A percentile compares a stretch with the other conserved stretches of the same genome.
phyloP scores from a whole-genome alignment of 2,797 vertebrate species.

The Aldrovandia affinis region DNA sequence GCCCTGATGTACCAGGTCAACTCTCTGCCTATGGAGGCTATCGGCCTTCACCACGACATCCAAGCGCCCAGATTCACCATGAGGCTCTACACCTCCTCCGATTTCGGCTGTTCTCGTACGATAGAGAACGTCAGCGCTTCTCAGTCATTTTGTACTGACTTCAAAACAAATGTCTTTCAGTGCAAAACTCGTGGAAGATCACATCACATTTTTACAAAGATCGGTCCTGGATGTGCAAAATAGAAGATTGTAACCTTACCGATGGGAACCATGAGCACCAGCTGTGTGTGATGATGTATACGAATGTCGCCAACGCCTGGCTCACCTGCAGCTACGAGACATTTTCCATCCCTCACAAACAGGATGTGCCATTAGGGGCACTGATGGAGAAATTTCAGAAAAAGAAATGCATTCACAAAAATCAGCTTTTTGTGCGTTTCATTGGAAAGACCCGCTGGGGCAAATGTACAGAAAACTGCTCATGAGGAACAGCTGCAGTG shows the following conservation, averaged over 20 bases:
- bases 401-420: conserved; percentile 20
- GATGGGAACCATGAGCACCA: conserved; percentile 24
- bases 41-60: conserved; percentile 10
- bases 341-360: conserved; percentile 15
- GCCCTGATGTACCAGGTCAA: conserved; percentile 16
- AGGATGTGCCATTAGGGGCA: conserved; percentile 14
- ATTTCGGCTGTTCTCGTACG: conserved; percentile 16
- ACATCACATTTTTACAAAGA: neutral
- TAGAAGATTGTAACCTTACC: conserved; percentile 15
- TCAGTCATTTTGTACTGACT: neutral
- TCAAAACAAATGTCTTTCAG: conserved; percentile 17
- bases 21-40: conserved; percentile 19
- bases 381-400: neutral
- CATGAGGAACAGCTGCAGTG: neutral
- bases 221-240: neutral
- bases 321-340: conserved; percentile 4
- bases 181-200: conserved; percentile 5
- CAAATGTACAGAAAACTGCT: neutral
- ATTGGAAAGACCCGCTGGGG: conserved; percentile 24
- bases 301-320: neutral
- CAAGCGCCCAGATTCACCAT: neutral
- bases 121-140: neutral
- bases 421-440: neutral
- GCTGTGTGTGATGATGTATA: conserved; percentile 15
- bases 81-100: conserved; percentile 21